Percentiles rank a stretch among this genome's conserved stretches.
Evolutionary conservation across 2,113 vertebrate species (phyloP).

Genomic region (Mormyrus lacerda): DNA sequence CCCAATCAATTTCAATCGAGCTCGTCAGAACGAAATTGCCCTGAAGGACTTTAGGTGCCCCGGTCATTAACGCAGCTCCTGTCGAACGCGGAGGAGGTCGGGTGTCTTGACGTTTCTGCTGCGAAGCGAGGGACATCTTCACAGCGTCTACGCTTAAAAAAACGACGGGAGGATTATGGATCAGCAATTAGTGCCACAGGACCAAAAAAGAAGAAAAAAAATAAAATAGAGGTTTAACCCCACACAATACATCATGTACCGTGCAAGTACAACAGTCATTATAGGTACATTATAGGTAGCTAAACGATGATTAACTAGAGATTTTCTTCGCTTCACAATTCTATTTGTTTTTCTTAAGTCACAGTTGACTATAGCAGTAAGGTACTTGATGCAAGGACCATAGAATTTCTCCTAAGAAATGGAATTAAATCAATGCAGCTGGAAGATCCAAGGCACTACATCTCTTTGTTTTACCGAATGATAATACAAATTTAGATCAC

Average conservation of each 20-base stretch:
- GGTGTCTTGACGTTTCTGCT: slow-evolving; percentile 50
- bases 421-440: slow-evolving; percentile 79
- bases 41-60: slow-evolving; percentile 31
- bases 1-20: slow-evolving; percentile 8
- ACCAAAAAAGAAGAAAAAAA: slow-evolving; percentile 52
- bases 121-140: slow-evolving; percentile 45
- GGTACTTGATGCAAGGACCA: slow-evolving; percentile 74
- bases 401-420: slow-evolving; percentile 72
- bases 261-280: slow-evolving; percentile 64
- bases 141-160: slow-evolving; percentile 32
- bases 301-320: slow-evolving; percentile 84
- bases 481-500: slow-evolving; percentile 76
- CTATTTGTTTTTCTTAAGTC: slow-evolving; percentile 54
- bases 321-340: slow-evolving; percentile 49
- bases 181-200: slow-evolving; percentile 48
- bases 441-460: slow-evolving; percentile 94
- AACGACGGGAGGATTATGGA: slow-evolving; percentile 57
- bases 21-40: slow-evolving; percentile 36
- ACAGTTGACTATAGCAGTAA: slow-evolving; percentile 60
- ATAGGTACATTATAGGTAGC: slow-evolving; percentile 70
- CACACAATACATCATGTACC: slow-evolving; percentile 69
- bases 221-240: slow-evolving; percentile 44
- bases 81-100: slow-evolving; percentile 42
- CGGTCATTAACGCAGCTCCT: slow-evolving; percentile 46
- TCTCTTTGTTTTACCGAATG: slow-evolving; percentile 70